phyloP scores from a whole-genome alignment of 2,888 invertebrate genomes.

The Chorisops tibialis region DNA sequence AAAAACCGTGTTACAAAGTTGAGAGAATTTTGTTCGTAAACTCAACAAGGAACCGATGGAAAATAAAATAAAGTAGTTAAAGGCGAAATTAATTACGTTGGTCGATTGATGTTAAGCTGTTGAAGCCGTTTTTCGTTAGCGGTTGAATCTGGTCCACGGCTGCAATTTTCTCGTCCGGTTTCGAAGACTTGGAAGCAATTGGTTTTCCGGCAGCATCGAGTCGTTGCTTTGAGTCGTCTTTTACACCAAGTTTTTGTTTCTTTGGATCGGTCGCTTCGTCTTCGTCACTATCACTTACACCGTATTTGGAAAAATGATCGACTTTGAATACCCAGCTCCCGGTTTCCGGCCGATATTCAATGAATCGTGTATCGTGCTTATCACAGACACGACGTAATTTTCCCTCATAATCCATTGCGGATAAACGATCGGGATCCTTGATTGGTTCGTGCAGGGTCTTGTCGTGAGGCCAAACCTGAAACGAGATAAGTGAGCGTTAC shows the following conservation, averaged over 20 bases:
- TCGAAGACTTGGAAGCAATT: background rate
- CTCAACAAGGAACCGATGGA: too few species aligned
- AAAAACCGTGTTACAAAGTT: too few species aligned
- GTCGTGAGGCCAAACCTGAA: slow-evolving; percentile 75
- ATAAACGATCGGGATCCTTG: slow-evolving; percentile 72
- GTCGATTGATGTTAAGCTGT: background rate
- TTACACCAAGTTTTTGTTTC: slow-evolving; percentile 44
- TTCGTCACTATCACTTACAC: slow-evolving; percentile 83
- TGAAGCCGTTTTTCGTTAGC: background rate
- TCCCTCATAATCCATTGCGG: slow-evolving; percentile 79
- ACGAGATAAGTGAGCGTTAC: background rate
- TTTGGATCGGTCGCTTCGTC: slow-evolving; percentile 63
- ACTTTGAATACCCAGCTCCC: slow-evolving; percentile 97
- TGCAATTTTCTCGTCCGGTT: background rate
- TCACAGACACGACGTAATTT: slow-evolving; percentile 80
- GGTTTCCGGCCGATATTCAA: slow-evolving; percentile 91
- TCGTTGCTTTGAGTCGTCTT: slow-evolving; percentile 17
- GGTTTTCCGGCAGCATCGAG: background rate
- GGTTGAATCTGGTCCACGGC: background rate
- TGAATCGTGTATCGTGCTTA: slow-evolving; percentile 84
- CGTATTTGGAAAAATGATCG: slow-evolving; percentile 93
- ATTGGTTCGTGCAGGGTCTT: slow-evolving; percentile 76
- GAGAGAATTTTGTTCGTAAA: too few species aligned
- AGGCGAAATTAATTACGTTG: slow-evolving; percentile 10
- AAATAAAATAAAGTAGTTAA: background rate